A percentile compares a stretch with the other conserved stretches of the same genome.
phyloP scores from a whole-genome alignment of 2,888 invertebrate species.

The Coleophora deauratella region DNA sequence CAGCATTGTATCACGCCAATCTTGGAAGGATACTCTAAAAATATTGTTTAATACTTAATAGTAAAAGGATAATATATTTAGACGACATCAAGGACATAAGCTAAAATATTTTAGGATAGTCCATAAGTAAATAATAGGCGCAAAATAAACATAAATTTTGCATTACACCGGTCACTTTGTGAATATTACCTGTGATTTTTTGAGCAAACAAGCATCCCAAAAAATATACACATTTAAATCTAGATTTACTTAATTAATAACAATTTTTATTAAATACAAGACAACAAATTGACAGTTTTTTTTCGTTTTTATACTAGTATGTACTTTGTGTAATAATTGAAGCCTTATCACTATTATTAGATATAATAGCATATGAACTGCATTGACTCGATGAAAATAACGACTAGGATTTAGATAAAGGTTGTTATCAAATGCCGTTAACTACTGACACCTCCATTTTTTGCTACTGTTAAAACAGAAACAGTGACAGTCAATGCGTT shows the following conservation, averaged over 20 bases:
- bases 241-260: slow-evolving; percentile 41
- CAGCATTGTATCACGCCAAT: too few relatives aligned
- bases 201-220: slow-evolving; percentile 40
- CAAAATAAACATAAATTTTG: too few relatives aligned
- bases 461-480: too few relatives aligned
- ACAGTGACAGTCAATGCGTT: slow-evolving; percentile 21
- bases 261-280: slow-evolving; percentile 52
- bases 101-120: too few relatives aligned
- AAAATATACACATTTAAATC: slow-evolving; percentile 28
- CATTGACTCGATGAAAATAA: not conserved
- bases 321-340: slow-evolving; percentile 44
- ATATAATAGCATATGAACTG: slow-evolving; percentile 19
- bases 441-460: not conserved
- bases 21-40: too few relatives aligned
- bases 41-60: too few relatives aligned
- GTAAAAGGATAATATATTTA: too few relatives aligned
- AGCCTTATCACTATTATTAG: slow-evolving; percentile 49
- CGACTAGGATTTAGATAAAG: too few relatives aligned
- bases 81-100: too few relatives aligned
- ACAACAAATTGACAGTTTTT: slow-evolving; percentile 69
- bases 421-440: not conserved
- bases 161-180: too few relatives aligned
- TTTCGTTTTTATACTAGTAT: slow-evolving; percentile 46
- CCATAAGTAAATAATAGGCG: too few relatives aligned
- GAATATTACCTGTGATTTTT: too few relatives aligned